Percentiles rank a stretch among this genome's conserved stretches.
These are phyloP conservation scores for Passerina amoena DNA, from an alignment of 2,113 vertebrate genomes.

Conservation along the genomic window DNA sequence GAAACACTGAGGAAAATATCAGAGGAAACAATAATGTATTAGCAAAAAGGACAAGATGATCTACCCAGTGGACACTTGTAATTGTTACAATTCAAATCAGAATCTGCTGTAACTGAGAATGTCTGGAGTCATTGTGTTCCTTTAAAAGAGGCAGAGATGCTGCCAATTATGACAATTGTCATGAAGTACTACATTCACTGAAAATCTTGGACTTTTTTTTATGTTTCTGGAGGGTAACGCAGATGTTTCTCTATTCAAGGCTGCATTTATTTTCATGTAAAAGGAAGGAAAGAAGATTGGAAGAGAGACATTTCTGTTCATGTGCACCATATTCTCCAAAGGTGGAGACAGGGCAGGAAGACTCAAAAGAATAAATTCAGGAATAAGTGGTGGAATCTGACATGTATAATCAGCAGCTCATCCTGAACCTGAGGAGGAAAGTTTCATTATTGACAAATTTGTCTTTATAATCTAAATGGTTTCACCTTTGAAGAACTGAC, in stretches of 20 bases:
- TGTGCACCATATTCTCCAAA: neutral
- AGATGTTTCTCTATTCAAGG: neutral
- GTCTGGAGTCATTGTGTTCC: neutral
- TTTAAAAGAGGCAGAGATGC: neutral
- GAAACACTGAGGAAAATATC: neutral
- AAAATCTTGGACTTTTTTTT: neutral
- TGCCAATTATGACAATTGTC: neutral
- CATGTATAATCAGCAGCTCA: neutral
- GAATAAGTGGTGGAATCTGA: neutral
- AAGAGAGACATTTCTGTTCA: neutral
- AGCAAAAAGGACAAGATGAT: neutral
- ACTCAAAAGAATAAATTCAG: neutral
- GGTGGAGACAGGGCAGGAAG: neutral
- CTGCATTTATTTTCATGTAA: neutral
- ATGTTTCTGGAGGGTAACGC: neutral
- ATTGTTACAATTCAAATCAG: neutral
- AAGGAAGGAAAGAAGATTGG: neutral
- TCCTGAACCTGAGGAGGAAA: neutral
- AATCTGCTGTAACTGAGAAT: neutral
- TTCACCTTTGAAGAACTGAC: neutral
- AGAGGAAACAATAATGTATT: neutral
- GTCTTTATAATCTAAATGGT: neutral
- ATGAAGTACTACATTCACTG: neutral
- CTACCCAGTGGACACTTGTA: neutral
- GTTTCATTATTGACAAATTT: neutral